These are phyloP conservation scores for Chelidonichthys spinosus DNA, from an alignment of 2,797 vertebrate species.

Conservation along the genomic window DNA sequence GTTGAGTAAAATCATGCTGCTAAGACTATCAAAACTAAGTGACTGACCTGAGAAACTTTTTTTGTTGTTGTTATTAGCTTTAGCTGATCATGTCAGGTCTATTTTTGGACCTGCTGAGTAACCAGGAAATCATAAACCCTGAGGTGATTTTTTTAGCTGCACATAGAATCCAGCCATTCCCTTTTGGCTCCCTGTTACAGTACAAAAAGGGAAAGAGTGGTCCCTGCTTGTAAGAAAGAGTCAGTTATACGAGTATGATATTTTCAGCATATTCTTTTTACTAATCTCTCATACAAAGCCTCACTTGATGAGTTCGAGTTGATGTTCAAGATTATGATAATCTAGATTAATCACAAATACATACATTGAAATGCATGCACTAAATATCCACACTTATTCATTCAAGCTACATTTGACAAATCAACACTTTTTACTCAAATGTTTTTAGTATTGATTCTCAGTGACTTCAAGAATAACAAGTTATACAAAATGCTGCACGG, in stretches of 20 bases:
- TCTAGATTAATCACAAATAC: no score
- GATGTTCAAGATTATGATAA: background rate
- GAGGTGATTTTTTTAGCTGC: conserved; percentile 11
- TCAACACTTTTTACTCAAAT: no score
- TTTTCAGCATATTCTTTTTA: background rate
- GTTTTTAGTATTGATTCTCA: no score
- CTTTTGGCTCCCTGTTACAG: background rate
- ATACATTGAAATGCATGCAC: background rate
- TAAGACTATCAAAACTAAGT: no score
- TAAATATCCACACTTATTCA: background rate
- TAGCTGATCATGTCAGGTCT: background rate
- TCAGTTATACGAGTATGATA: background rate
- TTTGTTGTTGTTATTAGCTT: conserved; percentile 1
- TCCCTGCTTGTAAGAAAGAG: background rate
- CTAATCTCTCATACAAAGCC: background rate
- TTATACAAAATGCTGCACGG: no score
- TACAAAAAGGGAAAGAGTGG: background rate
- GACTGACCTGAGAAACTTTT: background rate
- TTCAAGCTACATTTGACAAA: background rate
- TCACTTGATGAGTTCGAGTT: background rate
- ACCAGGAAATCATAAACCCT: conserved; percentile 3
- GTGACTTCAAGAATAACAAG: no score
- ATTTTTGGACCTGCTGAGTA: conserved; percentile 32
- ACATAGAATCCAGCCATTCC: background rate
- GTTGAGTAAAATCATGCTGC: background rate